phyloP scores from a whole-genome alignment of 2,113 vertebrate species.

The Connochaetes taurinus region DNA sequence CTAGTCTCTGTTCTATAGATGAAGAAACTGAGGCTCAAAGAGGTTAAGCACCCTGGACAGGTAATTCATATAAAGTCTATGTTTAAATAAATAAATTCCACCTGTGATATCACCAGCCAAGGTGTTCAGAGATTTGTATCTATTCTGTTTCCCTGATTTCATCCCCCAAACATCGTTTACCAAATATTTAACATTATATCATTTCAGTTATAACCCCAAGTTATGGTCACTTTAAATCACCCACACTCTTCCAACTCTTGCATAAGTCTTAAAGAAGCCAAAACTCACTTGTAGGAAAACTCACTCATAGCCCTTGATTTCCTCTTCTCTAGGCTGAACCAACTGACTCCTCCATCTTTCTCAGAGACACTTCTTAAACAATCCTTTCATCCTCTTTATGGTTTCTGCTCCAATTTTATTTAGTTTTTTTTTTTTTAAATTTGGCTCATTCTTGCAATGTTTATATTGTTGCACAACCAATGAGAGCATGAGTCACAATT shows the following conservation, averaged over 20 bases:
- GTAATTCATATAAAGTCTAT: background rate
- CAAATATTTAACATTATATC: background rate
- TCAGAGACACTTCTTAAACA: background rate
- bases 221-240: background rate
- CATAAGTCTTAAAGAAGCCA: background rate
- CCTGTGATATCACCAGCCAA: background rate
- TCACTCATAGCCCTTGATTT: accelerated
- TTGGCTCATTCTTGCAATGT: background rate
- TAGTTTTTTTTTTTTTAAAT: background rate
- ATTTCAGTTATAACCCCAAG: background rate
- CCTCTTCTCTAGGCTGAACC: background rate
- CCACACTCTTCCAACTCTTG: background rate
- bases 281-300: background rate
- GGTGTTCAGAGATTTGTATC: background rate
- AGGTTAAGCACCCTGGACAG: background rate
- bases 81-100: background rate
- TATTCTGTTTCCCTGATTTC: background rate
- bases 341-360: background rate
- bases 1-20: background rate
- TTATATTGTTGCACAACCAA: slow-evolving; percentile 1
- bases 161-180: background rate
- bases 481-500: background rate
- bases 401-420: background rate
- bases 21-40: slow-evolving; percentile 2
- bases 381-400: background rate